Base-by-base conservation (phyloP, 1,140 invertebrate genomes). In the Phymastichus coffea region DNA sequence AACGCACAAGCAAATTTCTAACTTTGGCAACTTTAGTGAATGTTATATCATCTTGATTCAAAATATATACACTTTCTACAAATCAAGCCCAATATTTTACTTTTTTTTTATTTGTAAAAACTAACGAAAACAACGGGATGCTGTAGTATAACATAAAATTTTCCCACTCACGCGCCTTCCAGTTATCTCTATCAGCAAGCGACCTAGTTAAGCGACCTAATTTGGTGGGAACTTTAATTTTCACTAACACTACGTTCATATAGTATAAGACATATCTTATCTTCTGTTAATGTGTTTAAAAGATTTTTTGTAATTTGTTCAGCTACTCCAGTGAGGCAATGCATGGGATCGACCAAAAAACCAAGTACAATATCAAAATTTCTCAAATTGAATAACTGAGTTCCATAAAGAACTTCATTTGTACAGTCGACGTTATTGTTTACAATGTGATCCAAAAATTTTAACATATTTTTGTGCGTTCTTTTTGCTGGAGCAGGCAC, bases 131-230 rank as follows among this genome's bases (percentile, higher is more conserved):
- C 6, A 37, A n/a, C 28, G 57, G 46, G 15, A 58, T 22, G 37
- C 58, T 61, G 35, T 63, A 61, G 28, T 38, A 62, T 14, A 65
- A 17, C 35, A 62, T 25, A 52, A 60, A 65, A 17, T 52, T 62
- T 23, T 57, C 43, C 60, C 63, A 65, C n/a, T 63, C 59, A 22
- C 52, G 28, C 9, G 63, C 58, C 38, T 61, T 61, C 65, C 65
- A 66, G 10, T 54, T 12, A 15, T 57, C 47, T 25, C n/a, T 19
- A 35, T 35, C 57, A 37, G 3, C 4, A n/a, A 63, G 10, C 19
- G 44, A 25, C 10, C 37, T 33, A 2, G 46, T 40, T 17, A 62
- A 26, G 14, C 60, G 43, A 19, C 17, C 44, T 41, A 57, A 17
- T 57, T 63, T 46, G 44, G 57, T 33, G 6, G 61, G 53, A 57